Percentiles rank a stretch among this genome's conserved stretches.
Evolutionary conservation across 2,113 vertebrate species (phyloP).

Genomic region (Nasalis larvatus): DNA sequence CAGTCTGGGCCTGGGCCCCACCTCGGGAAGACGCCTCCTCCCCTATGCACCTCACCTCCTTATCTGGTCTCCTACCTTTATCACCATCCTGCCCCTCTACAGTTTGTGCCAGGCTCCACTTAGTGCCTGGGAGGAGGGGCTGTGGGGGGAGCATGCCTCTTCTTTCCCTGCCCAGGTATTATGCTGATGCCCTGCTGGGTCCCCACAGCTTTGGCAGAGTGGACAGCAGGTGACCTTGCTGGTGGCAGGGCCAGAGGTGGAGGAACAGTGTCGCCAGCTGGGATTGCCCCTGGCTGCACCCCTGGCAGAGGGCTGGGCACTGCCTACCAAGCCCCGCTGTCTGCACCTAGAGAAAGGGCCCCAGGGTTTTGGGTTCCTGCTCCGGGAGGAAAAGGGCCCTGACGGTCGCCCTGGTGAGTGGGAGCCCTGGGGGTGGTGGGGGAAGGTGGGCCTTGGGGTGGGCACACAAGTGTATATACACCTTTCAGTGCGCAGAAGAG

Average conservation of each 20-base stretch:
- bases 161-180: neutral
- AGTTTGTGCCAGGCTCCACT: neutral
- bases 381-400: slow-evolving; percentile 89
- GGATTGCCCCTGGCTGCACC: slow-evolving; percentile 87
- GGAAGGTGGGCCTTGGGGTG: neutral
- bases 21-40: neutral
- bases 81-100: neutral
- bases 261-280: slow-evolving; percentile 84
- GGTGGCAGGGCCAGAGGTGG: slow-evolving; percentile 88
- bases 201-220: slow-evolving; percentile 87
- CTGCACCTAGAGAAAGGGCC: slow-evolving; percentile 88
- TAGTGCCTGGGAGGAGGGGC: neutral
- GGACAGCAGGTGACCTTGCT: slow-evolving; percentile 88
- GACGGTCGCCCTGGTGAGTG: slow-evolving; percentile 84
- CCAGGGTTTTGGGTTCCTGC: slow-evolving; percentile 92
- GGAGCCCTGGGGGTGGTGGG: neutral
- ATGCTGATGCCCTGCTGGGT: neutral
- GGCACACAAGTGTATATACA: neutral
- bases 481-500: too few species aligned
- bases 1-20: neutral
- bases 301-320: slow-evolving; percentile 85
- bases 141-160: neutral
- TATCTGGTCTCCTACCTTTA: neutral
- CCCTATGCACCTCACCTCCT: accelerated
- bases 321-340: slow-evolving; percentile 88